Evolutionary conservation across 2,888 invertebrate genomes (phyloP), one percentile per base, ranked within the genome.

Genomic region (Polia nebulosa): DNA sequence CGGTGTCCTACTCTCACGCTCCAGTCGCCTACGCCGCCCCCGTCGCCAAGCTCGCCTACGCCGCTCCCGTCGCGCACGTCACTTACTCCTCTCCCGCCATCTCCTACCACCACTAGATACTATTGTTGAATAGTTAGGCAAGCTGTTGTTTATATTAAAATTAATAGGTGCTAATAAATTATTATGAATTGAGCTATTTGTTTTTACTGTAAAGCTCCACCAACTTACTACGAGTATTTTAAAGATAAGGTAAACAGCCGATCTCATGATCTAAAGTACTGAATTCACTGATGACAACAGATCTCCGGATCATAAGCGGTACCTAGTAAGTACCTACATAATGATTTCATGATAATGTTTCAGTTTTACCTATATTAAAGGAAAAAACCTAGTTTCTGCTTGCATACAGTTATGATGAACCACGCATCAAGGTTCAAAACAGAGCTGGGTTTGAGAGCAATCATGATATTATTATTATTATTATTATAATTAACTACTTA

Each of bases 101-200:
- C 84, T 93, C 93, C 68, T 94, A 94, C 91, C 92, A 93, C 82
- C 93, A 94, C 89, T 94, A 93, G 80, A 80, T 32, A 60, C 5
- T 57, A n/a, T 20, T 58, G 47, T 71, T 71, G 45, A 9, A 34
- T 72, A 72, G 27, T 61, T 75, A 68, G 15, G 27, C 60, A 52
- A 80, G 22, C 69, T 81, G 66, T 64, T 71, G 22, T 68, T 61
- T 73, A 64, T 71, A 72, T 64, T 70, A 1, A 70, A 67, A 65
- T 72, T 27, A 66, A n/a, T 66, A 70, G 63, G 67, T 75, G 65
- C 61, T 72, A 85, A 55, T 83, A 82, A 82, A 83, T 79, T 83
- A 85, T 82, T 80, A 39, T 60, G 53, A 75, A 69, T 52, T 39
- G 8, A 59, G 51, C 25, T 6, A 36, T 39, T 29, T 7, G 13